Evolutionary conservation across 2,888 invertebrate genomes (phyloP), one percentile per base, ranked within the genome.

Genomic region (Ophion obscuratus): DNA sequence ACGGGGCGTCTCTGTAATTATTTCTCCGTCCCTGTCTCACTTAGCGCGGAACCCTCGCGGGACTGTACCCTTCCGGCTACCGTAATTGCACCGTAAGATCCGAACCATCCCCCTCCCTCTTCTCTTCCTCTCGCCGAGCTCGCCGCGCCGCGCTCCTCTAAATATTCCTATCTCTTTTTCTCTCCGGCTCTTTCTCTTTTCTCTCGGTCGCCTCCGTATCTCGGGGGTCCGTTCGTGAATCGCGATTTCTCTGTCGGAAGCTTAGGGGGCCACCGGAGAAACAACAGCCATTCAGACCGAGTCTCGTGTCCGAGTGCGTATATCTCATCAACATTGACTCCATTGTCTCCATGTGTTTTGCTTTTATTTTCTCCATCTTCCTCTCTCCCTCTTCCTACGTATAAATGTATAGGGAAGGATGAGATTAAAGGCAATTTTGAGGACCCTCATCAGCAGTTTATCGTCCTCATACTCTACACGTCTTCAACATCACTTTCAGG

Each of bases 1-100:
- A 92, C 91, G 91, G 90, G 91, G 92, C 92, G 92, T 93, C 92
- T 92, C 93, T 93, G 92, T 93, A 93, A 93, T 93, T 93, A 93
- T 93, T 93, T 92, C 91, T 91, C 91, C 89, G 91, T 92, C 91
- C 89, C 88, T 88, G 89, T 90, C 87, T 88, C 88, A 87, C 87
- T 87, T 87, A 87, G 83, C 85, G 83, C 87, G 88, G 90, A 86
- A 78, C 57, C 74, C 70, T 73, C 79, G 83, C 81, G 83, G 77
- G 70, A 83, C 88, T 86, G 89, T 90, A 89, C 90, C 92, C 92
- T 92, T 92, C 91, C 91, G 92, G 92, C 91, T 92, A 91, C 91
- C 88, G 92, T 91, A 89, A 89, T 91, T 87, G 90, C 88, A 87
- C 88, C 89, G 86, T 85, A 88, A 87, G 85, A 76, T 86, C 86